A percentile compares a stretch with the other conserved stretches of the same genome.
phyloP scores from a whole-genome alignment of 2,113 vertebrate genomes.

The Ceuthmochares aereus region DNA sequence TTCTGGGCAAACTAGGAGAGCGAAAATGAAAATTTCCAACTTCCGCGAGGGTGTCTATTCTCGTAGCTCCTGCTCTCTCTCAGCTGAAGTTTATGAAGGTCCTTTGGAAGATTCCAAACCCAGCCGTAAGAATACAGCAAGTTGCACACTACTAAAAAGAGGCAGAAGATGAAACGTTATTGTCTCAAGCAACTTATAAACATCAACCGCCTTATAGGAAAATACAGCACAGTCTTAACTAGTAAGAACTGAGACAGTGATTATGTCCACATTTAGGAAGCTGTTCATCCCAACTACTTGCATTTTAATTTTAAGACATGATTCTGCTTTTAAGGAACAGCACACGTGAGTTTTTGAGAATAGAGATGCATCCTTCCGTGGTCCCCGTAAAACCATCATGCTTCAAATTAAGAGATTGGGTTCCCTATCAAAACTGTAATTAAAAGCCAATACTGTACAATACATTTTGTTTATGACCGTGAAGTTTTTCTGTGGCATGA shows the following conservation, averaged over 20 bases:
- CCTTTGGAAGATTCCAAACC: neutral
- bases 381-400: neutral
- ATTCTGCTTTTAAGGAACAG: neutral
- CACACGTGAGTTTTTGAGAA: neutral
- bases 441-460: conserved; percentile 32
- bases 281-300: neutral
- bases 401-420: neutral
- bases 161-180: neutral
- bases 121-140: neutral
- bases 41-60: neutral
- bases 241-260: neutral
- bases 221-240: neutral
- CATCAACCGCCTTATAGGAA: neutral
- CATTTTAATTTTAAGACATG: neutral
- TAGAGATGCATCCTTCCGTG: neutral
- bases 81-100: neutral
- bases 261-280: neutral
- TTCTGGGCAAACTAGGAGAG: neutral
- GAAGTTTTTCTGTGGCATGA: neutral
- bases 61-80: neutral
- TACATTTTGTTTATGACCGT: neutral
- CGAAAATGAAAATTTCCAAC: neutral
- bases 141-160: neutral
- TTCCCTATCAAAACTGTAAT: neutral
- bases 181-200: neutral